Base-by-base conservation (phyloP, 2,113 vertebrate species). In the Carettochelys insculpta region DNA sequence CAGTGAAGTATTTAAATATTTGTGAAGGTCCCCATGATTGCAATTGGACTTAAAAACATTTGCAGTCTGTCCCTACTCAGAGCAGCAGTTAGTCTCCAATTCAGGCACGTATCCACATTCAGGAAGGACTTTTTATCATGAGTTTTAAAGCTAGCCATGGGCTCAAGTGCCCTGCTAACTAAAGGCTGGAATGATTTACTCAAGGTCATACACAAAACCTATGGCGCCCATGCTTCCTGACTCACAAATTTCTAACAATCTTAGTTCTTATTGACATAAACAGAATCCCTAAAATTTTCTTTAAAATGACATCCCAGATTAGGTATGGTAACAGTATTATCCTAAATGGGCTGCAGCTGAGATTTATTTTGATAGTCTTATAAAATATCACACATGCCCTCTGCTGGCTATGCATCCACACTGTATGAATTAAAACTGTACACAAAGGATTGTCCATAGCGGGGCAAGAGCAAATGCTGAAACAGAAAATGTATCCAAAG, bases 401-500 rank as follows among this genome's bases (percentile, higher is more conserved):
- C 77, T 89, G 48, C 80, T 79, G 77, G 34, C 24, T 75, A 0
- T 38, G 3, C 20, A 11, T 86, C 31, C 38, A 10, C 27, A 8
- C 16, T 65, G 11, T 83, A 54, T 0, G 0, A 56, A 6, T 22
- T 11, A 78, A 51, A 1, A 0, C 2, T 73, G 9, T 1, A 16
- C 20, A 78, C 10, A 14, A 20, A 27, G 34, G 3, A n/a, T 27
- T 11, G 41, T 38, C 19, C 22, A 8, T 78, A 38, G 11, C 27
- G 75, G 24, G 4, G 3, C 6, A 8, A 16, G 50, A 31, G 16
- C 31, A 54, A 31, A 11, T n/a, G 13, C 78, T 80, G 45, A 86
- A 83, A 81, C 24, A 43, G 56, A 6, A 77, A 53, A 19, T 20
- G 58, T 4, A 50, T 78, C 8, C 13, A 75, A 4, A 71, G 50